Evolutionary conservation across 2,888 invertebrate genomes (phyloP).

Genomic region (Apodemia mormo): DNA sequence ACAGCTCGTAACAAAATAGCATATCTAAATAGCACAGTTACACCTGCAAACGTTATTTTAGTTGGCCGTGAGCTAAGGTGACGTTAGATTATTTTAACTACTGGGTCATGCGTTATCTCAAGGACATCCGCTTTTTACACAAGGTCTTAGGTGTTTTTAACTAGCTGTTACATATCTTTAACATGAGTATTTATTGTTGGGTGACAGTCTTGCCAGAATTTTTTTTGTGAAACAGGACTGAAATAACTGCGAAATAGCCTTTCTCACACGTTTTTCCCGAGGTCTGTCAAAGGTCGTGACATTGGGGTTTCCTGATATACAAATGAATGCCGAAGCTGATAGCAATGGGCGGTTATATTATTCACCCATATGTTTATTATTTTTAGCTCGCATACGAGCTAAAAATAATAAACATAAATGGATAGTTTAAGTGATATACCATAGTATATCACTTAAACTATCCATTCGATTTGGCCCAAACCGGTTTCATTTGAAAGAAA

Average conservation of each 20-base stretch:
- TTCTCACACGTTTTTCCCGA: not conserved
- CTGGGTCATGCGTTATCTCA: slow-evolving; percentile 75
- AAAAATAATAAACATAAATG: too few relatives aligned
- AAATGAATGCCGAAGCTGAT: not conserved
- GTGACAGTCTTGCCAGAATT: not conserved
- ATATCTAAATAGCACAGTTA: slow-evolving; percentile 54
- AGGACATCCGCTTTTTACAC: slow-evolving; percentile 61
- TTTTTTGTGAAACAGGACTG: not conserved
- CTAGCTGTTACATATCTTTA: not conserved
- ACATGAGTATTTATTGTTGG: not conserved
- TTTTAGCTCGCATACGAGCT: too few relatives aligned
- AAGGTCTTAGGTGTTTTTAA: slow-evolving; percentile 36
- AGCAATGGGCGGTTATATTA: too few relatives aligned
- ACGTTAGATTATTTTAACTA: slow-evolving; percentile 76
- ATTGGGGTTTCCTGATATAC: not conserved
- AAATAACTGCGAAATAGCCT: not conserved
- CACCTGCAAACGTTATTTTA: slow-evolving; percentile 77
- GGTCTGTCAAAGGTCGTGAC: not conserved
- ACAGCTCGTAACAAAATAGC: slow-evolving; percentile 26
- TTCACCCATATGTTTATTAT: too few relatives aligned
- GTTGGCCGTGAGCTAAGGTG: slow-evolving; percentile 74
- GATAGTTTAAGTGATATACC: too few relatives aligned
- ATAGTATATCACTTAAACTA: too few relatives aligned
- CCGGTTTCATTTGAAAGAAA: too few relatives aligned
- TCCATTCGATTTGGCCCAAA: too few relatives aligned